Conservation (phyloP, 2,113 vertebrate species). For the Bubo blakistoni region DNA sequence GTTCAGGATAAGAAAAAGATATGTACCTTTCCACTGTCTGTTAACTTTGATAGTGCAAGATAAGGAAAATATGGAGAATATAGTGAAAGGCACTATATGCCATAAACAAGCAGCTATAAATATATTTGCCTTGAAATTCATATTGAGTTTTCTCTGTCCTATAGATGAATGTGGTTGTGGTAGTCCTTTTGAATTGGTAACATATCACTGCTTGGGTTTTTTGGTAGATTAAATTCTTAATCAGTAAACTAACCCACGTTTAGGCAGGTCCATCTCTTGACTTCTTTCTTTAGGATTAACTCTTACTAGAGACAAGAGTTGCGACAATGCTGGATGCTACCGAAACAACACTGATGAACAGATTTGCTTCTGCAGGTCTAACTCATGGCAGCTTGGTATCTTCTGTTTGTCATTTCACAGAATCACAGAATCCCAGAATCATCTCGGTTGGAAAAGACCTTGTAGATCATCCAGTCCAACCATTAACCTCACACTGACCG, state of each 20-base stretch:
- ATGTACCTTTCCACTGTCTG: background rate
- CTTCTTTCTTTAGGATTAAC: background rate
- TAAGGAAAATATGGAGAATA: background rate
- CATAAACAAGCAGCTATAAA: background rate
- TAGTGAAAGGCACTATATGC: background rate
- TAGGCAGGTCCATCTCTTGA: background rate
- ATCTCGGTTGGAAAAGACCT: too few species aligned
- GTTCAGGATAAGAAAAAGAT: slow-evolving; percentile 14
- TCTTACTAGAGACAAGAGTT: background rate
- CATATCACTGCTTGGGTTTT: background rate
- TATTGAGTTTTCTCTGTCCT: background rate
- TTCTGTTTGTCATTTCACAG: background rate
- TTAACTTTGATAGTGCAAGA: background rate
- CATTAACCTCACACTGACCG: too few species aligned
- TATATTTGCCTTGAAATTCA: background rate
- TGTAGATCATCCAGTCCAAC: too few species aligned
- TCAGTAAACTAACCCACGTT: background rate
- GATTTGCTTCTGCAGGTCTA: background rate
- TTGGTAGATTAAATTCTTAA: background rate
- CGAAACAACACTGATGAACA: background rate
- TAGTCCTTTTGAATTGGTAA: background rate
- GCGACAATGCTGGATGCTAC: background rate
- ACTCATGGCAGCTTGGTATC: background rate
- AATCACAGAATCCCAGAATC: too few species aligned
- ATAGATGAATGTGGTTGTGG: background rate